Percentiles rank a stretch among this genome's conserved stretches.
Conservation (phyloP, 1,140 invertebrate species). For the Procambarus clarkii region DNA sequence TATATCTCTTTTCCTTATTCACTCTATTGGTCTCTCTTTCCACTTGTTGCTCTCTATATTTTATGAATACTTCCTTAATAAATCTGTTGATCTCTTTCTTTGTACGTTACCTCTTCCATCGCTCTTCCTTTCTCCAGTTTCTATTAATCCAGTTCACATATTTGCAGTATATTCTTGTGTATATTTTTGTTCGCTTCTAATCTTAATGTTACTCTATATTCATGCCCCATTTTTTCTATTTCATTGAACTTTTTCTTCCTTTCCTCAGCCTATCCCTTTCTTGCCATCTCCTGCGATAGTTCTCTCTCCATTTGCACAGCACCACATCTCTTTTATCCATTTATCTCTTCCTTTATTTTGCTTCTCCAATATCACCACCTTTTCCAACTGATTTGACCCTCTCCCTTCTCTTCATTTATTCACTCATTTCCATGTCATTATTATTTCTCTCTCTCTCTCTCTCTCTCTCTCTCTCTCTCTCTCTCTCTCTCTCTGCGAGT, state of each 20-base stretch:
- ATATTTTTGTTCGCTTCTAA: too few species aligned
- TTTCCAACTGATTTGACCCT: not conserved
- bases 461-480: not conserved
- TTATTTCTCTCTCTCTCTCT: not conserved
- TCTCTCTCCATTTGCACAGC: not conserved
- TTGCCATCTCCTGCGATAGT: not conserved
- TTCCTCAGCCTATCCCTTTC: not conserved
- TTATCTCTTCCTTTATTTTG: not conserved
- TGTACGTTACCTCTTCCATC: not conserved
- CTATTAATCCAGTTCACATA: too few species aligned
- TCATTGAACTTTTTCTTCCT: not conserved
- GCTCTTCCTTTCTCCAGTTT: too few species aligned
- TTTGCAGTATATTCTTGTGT: too few species aligned
- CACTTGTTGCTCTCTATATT: not conserved
- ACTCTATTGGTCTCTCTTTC: not conserved
- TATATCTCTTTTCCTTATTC: not conserved
- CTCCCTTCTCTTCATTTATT: not conserved
- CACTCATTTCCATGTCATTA: not conserved
- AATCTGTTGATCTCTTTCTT: not conserved
- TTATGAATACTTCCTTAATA: not conserved
- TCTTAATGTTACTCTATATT: too few species aligned
- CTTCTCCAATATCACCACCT: not conserved
- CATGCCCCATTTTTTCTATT: too few species aligned
- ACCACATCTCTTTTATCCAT: not conserved
- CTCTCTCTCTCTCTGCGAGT: not conserved